Conservation (phyloP, 2,113 vertebrate genomes). For the Mobula birostris region DNA sequence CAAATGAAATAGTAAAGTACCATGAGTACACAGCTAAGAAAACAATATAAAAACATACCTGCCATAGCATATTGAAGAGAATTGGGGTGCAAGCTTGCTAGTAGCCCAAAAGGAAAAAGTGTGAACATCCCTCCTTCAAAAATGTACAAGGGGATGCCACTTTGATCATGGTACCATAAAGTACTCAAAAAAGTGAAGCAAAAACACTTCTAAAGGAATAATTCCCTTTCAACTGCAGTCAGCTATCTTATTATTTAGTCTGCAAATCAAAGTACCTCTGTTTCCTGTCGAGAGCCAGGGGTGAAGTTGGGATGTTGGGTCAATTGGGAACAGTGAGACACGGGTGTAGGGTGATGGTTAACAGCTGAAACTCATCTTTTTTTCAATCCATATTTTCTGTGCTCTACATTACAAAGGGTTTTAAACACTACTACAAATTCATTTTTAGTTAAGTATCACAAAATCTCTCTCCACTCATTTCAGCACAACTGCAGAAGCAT, state of each 20-base stretch:
- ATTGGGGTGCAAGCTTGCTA: neutral
- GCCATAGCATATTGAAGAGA: neutral
- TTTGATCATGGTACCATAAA: neutral
- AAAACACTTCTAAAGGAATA: neutral
- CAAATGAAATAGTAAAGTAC: neutral
- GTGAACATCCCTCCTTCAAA: neutral
- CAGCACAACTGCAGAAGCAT: neutral
- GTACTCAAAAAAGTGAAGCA: neutral
- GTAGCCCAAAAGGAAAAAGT: neutral
- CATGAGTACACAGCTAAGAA: neutral
- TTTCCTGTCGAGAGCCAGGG: too few relatives aligned
- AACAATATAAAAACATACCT: neutral
- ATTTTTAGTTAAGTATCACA: neutral
- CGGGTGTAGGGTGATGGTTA: neutral
- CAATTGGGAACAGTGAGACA: neutral
- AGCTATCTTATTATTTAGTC: neutral
- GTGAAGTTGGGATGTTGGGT: too few relatives aligned
- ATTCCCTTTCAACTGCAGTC: slow-evolving; percentile 13
- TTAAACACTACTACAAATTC: neutral
- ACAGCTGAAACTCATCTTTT: neutral
- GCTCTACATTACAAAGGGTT: neutral
- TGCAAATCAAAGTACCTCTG: neutral
- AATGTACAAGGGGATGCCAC: neutral
- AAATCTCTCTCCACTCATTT: neutral
- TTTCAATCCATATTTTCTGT: neutral